Base-by-base conservation (phyloP, 2,113 vertebrate species). In the Microtus ochrogaster region DNA sequence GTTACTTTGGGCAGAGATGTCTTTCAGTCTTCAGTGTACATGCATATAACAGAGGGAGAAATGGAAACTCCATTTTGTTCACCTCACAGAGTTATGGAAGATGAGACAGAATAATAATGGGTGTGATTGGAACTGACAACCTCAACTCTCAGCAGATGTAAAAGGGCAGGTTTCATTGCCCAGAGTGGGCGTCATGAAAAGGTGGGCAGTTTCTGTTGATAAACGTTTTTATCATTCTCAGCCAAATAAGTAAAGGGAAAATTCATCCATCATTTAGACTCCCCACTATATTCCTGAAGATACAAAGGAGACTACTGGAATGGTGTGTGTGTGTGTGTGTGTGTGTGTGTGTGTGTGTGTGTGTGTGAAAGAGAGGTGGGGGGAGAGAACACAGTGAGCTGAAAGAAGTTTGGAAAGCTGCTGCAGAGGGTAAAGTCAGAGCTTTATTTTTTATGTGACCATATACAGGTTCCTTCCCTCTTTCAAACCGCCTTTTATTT, bases 191-290 rank as follows among this genome's bases (percentile, higher is more conserved):
- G 84, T 70, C 17, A 52, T 65, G 19, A 95, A 95, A 21, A 93
- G 72, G 81, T 63, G 65, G 28, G 85, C 2, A 22, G 36, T 90
- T 97, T 76, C 47, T 87, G 28, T 66, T 94, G 73, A 92, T 94
- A 41, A 94, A 74, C 68, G 78, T 95, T 92, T 94, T 81, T 89
- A 39, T 93, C 55, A 92, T 96, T 94, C 88, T 97, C 92, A 96
- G 88, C 74, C 93, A 96, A 94, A 92, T 90, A 98, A 96, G 8
- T 84, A 96, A 93, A 93, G 76, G 72, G 87, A 93, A 96, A 97
- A 93, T 92, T 78, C 70, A 96, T 90, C 76, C 72, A 92, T 83
- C 79, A 36, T 74, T 70, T 85, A 47, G 78, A 41, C 49, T 96
- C 63, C 58, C 26, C 94, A 96, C 92, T 19, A 58, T 92, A 76